Evolutionary conservation across 2,888 invertebrate species (phyloP).

Genomic region (Nebria brevicollis): DNA sequence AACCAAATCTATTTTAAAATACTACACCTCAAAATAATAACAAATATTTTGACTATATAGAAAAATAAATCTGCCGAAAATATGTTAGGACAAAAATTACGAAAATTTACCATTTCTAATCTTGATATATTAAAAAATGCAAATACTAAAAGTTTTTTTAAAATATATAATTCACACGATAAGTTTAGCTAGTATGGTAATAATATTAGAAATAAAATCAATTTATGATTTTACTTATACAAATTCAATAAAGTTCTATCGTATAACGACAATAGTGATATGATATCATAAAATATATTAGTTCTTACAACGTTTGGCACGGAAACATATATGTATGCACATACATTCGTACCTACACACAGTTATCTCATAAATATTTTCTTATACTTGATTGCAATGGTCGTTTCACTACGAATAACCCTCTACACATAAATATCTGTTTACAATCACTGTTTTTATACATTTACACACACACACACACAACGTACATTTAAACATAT

Average conservation of each 20-base stretch:
- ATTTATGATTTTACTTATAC: neutral
- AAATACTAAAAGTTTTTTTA: too few relatives aligned
- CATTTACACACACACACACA: neutral
- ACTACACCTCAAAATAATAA: too few relatives aligned
- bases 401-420: neutral
- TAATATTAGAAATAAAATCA: neutral
- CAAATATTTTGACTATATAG: too few relatives aligned
- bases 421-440: neutral
- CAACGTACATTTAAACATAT: neutral
- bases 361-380: neutral
- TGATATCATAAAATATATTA: neutral
- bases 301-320: neutral
- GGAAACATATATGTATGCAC: neutral
- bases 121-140: too few relatives aligned
- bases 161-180: too few relatives aligned
- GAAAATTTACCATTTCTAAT: too few relatives aligned
- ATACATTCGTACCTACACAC: neutral
- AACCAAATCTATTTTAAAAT: too few relatives aligned
- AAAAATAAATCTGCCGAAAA: too few relatives aligned
- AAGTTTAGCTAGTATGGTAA: neutral
- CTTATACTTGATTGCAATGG: neutral
- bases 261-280: neutral
- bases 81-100: too few relatives aligned
- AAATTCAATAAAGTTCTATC: neutral
- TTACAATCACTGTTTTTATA: slow-evolving; percentile 1